Evolutionary conservation across 2,888 invertebrate species (phyloP), one percentile per base, ranked within the genome.

Genomic region (Leptinotarsa juncta): DNA sequence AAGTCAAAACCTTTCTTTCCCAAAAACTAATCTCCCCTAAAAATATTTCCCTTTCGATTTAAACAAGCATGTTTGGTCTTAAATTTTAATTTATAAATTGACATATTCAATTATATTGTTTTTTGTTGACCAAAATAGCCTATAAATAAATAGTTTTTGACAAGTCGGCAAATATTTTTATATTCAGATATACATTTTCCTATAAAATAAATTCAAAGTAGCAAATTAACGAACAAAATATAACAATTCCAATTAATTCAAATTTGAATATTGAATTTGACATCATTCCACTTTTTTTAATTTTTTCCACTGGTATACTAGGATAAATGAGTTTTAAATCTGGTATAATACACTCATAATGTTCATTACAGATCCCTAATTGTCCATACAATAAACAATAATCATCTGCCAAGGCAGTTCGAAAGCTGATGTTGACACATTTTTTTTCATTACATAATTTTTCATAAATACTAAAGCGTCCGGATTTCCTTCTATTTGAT

Each of bases 371-470:
- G 48, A 73, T 76, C 65, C 83, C 83, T 23, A 82, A 68, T 75
- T 79, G 72, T 20, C 83, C 83, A 49, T 75, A 74, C n/a, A 75
- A 73, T 67, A 79, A 68, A 70, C 82, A 83, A 72, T 78, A 81
- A 16, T 79, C 77, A n/a, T 74, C 74, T 4, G 49, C 7, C 1
- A 69, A 69, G 14, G 72, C 79, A 57, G 73, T 72, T 49, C 79
- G 76, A 68, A 82, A 83, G 55, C 73, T 72, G 49, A 83, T 74
- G 26, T 66, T 67, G 16, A 78, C 74, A 68, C 81, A 82, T 18
- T 65, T 65, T 2, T 68, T 67, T 14, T 72, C 55, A 16, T 67
- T 32, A 65, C 79, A 81, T 70, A 78, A 79, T 18, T 68, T 73
- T 70, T 78, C 77, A 26, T 74, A 73, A 26, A 68, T 49, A 23